A percentile compares a stretch with the other conserved stretches of the same genome.
These are phyloP conservation scores for Linnaemya tessellans DNA, from an alignment of 2,888 invertebrate genomes.

Conservation along the genomic window DNA sequence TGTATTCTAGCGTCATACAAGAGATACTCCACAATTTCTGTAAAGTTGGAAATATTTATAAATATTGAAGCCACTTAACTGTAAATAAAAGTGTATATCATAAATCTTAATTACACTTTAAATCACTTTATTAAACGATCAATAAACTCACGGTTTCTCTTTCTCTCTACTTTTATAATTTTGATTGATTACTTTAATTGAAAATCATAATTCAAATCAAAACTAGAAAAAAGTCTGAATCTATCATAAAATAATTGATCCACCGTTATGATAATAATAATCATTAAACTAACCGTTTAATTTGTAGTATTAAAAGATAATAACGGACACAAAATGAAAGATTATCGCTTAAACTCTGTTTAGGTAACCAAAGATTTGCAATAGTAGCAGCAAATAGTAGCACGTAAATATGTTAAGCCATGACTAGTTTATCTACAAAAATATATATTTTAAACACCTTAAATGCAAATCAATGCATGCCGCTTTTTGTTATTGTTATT, in stretches of 20 bases:
- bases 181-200: constrained; percentile 71
- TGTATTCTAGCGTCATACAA: too few relatives aligned
- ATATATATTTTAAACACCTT: constrained; percentile 35
- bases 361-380: constrained; percentile 5
- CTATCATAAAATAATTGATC: constrained; percentile 44
- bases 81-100: constrained; percentile 33
- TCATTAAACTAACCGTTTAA: constrained; percentile 62
- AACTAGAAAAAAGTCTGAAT: constrained; percentile 29
- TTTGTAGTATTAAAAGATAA: constrained; percentile 49
- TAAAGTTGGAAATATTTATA: not conserved
- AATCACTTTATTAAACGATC: constrained; percentile 57
- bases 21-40: not conserved
- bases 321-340: constrained; percentile 25
- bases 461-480: constrained; percentile 51
- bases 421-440: not conserved
- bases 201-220: constrained; percentile 61
- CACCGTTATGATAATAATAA: constrained; percentile 56
- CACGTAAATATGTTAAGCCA: not conserved
- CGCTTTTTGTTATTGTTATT: not conserved
- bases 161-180: constrained; percentile 7
- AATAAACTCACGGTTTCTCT: constrained; percentile 19
- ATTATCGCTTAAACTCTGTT: constrained; percentile 26
- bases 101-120: constrained; percentile 53
- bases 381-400: not conserved
- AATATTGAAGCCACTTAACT: constrained; percentile 11